Percentiles rank a stretch among this genome's conserved stretches.
Evolutionary conservation across 1,140 invertebrate species (phyloP).

Genomic region (Protaetia brevitarsis): DNA sequence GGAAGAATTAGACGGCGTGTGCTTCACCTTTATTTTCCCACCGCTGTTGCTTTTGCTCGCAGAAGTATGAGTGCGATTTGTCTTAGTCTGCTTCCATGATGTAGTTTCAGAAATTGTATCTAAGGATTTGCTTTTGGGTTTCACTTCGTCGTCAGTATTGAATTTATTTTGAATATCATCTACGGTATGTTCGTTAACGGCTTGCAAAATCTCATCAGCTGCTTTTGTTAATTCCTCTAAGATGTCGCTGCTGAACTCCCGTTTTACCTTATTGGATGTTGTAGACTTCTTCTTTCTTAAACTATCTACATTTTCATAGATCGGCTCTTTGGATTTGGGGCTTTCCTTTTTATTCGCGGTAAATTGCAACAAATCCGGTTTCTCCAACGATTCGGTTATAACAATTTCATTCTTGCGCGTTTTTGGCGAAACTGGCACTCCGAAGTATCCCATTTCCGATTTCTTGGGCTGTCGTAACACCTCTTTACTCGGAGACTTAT

Average conservation of each 20-base stretch:
- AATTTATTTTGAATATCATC: constrained; percentile 46
- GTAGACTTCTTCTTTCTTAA: constrained; percentile 26
- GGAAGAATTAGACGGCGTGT: constrained; percentile 49
- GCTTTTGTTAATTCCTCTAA: constrained; percentile 54
- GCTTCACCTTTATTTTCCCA: constrained; percentile 31
- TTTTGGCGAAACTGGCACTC: constrained; percentile 36
- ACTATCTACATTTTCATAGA: constrained; percentile 44
- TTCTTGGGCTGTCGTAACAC: constrained; percentile 45
- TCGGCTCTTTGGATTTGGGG: constrained; percentile 28
- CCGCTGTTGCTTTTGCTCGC: constrained; percentile 22
- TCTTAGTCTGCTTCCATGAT: constrained; percentile 43
- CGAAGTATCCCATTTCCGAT: constrained; percentile 47
- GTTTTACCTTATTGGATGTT: constrained; percentile 20
- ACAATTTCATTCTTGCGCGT: constrained; percentile 30
- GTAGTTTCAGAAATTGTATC: constrained; percentile 51
- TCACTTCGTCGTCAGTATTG: constrained; percentile 43
- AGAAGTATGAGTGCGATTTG: constrained; percentile 30
- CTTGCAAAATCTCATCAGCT: constrained; percentile 54
- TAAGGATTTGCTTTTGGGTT: constrained; percentile 32
- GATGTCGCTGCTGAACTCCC: constrained; percentile 47
- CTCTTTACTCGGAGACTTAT: constrained; percentile 23
- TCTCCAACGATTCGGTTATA: constrained; percentile 35
- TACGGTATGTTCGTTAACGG: constrained; percentile 54
- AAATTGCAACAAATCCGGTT: constrained; percentile 41
- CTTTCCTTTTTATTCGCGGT: constrained; percentile 27